Percentiles rank a stretch among this genome's conserved stretches.
phyloP scores from a whole-genome alignment of 2,113 vertebrate genomes.

The Mellivora capensis region DNA sequence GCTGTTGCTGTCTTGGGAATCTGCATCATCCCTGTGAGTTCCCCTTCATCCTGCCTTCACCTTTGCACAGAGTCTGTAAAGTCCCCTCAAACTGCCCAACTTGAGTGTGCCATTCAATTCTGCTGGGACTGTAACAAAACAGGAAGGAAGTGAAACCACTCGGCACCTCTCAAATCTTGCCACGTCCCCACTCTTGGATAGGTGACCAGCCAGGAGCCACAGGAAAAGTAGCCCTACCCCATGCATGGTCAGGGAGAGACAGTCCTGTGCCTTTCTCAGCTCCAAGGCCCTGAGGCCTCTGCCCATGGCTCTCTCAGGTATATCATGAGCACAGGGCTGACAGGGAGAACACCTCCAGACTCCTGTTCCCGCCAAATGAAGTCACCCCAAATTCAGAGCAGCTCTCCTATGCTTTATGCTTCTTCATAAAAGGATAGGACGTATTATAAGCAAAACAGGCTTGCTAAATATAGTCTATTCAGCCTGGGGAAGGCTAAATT shows the following conservation, averaged over 20 bases:
- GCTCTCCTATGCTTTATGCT: constrained; percentile 76
- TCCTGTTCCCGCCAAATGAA: not conserved
- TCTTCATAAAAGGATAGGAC: constrained; percentile 78
- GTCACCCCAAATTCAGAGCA: constrained; percentile 57
- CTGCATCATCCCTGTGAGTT: not conserved
- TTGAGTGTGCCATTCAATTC: not conserved
- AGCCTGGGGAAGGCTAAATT: constrained; percentile 78
- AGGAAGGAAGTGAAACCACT: not conserved
- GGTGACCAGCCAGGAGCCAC: not conserved
- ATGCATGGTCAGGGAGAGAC: rapidly evolving
- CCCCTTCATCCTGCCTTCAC: not conserved
- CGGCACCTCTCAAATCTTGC: not conserved
- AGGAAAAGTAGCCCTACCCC: not conserved
- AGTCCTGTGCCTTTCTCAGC: not conserved
- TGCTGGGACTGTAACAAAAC: not conserved
- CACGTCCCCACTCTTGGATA: not conserved
- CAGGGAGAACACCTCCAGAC: not conserved
- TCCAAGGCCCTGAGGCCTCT: not conserved
- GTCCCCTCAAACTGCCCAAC: not conserved
- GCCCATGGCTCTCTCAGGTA: not conserved
- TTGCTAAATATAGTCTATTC: constrained; percentile 78
- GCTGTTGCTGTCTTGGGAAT: not conserved
- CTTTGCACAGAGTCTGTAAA: not conserved
- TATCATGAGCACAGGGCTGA: not conserved
- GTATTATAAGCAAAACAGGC: constrained; percentile 73